Base-by-base conservation (phyloP, 2,888 invertebrate genomes). In the Apotomis turbidana region DNA sequence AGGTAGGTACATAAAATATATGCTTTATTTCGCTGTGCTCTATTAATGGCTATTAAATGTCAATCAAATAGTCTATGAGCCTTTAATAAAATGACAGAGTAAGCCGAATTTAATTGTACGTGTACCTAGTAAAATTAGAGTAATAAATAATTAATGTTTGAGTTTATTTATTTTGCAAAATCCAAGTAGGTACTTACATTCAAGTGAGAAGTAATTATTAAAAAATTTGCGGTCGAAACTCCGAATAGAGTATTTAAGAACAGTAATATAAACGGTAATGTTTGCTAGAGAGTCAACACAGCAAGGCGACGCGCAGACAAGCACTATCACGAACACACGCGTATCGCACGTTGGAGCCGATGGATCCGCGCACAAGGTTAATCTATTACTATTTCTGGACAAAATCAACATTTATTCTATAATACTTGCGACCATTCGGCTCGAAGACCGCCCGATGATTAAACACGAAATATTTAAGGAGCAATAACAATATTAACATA, bases 291-390 rank as follows among this genome's bases (percentile, higher is more conserved):
- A 81, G 81, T 80, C 86, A 86, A 82, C 81, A 81, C 82, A 78
- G 77, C 80, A 77, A 78, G 79, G 76, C 85, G 82, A 83, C 80
- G 84, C 80, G 78, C 85, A 82, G 85, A 85, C 83, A 82, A 83
- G 72, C 80, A 90, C 90, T 87, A 86, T 85, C 82, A 75, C 74
- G 75, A 80, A 83, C 82, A 83, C 67, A 59, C 83, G 85, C 85
- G 86, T 77, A 78, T 75, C 77, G 77, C 76, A 77, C 78, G 78
- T 76, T 67, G 76, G 74, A 76, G 67, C 72, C 78, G 71, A 76
- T 70, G 75, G 76, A 76, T 74, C 74, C 77, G 74, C 74, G 74
- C 76, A 78, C 76, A 68, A 76, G 78, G 72, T 63, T 59, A 63
- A 68, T 68, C 72, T 63, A 59, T 46, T 27, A 13, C 46, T 68